phyloP scores from a whole-genome alignment of 2,113 vertebrate species.

The Chionomys nivalis region DNA sequence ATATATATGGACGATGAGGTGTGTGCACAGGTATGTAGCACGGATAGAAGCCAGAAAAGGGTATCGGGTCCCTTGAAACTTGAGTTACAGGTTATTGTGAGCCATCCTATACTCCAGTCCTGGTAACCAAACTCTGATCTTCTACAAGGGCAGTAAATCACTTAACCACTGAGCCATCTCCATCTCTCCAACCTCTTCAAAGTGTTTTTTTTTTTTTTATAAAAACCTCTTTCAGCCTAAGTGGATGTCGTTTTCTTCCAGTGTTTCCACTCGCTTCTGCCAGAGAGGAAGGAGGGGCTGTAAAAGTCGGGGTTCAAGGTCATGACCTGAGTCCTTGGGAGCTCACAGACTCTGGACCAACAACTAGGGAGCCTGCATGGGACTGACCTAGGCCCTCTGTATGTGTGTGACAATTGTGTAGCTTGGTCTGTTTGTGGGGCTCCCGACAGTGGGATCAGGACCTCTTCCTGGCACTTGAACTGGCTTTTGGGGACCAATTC shows the following conservation, averaged over 20 bases:
- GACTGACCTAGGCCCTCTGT: neutral
- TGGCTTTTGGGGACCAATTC: neutral
- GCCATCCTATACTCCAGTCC: too few species aligned
- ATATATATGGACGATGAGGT: neutral
- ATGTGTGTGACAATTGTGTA: neutral
- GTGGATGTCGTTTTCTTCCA: neutral
- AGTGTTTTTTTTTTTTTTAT: constrained; percentile 7
- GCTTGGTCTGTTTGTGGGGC: neutral
- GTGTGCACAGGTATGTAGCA: neutral
- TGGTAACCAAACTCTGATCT: neutral
- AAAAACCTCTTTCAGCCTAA: neutral
- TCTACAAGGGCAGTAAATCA: neutral
- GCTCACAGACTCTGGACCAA: neutral
- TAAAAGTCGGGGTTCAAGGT: neutral
- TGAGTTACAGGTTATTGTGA: neutral
- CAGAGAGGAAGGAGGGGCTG: neutral
- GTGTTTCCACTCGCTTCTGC: constrained; percentile 22
- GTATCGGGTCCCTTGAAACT: neutral
- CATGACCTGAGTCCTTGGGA: neutral
- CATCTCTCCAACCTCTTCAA: neutral
- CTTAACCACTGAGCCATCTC: neutral
- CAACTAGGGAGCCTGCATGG: neutral
- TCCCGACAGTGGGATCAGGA: neutral
- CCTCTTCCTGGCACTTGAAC: neutral
- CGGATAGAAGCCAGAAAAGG: neutral